Percentiles rank a stretch among this genome's conserved stretches.
Conservation (phyloP, 2,888 invertebrate species). For the Lepidonotus clava region DNA sequence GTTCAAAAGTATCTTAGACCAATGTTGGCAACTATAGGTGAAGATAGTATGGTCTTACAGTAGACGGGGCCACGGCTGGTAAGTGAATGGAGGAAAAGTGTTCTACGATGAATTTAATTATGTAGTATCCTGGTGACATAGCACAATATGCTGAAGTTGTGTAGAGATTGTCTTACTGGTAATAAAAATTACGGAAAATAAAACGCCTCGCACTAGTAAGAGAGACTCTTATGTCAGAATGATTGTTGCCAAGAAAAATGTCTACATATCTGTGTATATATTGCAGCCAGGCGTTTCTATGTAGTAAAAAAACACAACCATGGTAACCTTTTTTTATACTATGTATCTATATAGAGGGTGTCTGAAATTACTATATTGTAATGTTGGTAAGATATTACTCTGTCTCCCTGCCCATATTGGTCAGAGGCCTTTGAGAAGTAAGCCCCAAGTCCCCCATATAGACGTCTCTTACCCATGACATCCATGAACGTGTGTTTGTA, state of each 20-base stretch:
- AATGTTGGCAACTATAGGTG: no score
- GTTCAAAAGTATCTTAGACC: no score
- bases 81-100: no score
- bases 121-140: no score
- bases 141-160: no score
- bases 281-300: slow-evolving; percentile 51
- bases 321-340: slow-evolving; percentile 13
- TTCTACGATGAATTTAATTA: no score
- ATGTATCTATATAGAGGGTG: neutral
- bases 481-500: slow-evolving; percentile 18
- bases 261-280: slow-evolving; percentile 53
- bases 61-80: no score
- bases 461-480: neutral
- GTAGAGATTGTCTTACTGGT: no score
- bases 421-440: neutral
- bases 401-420: slow-evolving; percentile 13
- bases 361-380: slow-evolving; percentile 17
- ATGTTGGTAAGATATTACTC: slow-evolving; percentile 6
- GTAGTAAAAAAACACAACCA: neutral
- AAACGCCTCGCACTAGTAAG: neutral
- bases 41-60: no score
- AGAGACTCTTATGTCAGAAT: neutral
- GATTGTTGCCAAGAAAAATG: slow-evolving; percentile 14
- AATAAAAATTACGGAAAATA: neutral
- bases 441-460: neutral